Evolutionary conservation across 2,797 vertebrate species (phyloP), one percentile per base, ranked within the genome.

Genomic region (Syndactyla subalaris): DNA sequence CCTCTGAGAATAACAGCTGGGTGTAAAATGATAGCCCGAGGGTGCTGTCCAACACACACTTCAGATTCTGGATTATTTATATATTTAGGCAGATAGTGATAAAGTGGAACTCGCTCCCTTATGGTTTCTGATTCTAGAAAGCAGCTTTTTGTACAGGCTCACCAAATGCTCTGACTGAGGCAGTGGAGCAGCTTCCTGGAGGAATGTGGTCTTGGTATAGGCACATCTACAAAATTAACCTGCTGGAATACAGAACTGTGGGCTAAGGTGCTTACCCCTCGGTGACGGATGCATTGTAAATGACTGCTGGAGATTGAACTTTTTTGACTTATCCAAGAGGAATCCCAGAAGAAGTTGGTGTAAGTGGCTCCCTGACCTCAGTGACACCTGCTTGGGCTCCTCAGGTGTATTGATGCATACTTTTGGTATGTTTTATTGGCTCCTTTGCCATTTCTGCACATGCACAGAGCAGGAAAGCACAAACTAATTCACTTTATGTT

Each of bases 1-100:
- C 86, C 91, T 96, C 92, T 87, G 89, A 97, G 95, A 97, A 95
- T 96, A 97, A 96, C 97, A 97, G 96, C 96, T 97, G 96, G 91
- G 94, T 96, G 96, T 96, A 96, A 97, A 96, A 96, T 9, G 93
- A 97, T 97, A 97, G 96, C 96, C 96, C 2, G 95, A 96, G 96
- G 96, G 94, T 95, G 76, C 95, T 96, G 93, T 93, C 96, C 93
- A 95, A 93, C 77, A 85, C 77, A 94, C 95, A 90, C 72, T 96
- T 96, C 92, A 94, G 81, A 95, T 96, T 96, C 88, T 14, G 7
- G 80, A 95, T 96, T 95, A 96, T 96, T 96, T 96, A 96, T 96
- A 95, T 95, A 93, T 96, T 94, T 95, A 94, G 92, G 46, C 88
- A 93, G 89, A 94, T 26, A 92, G 93, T 68, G 88, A 82, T 82